Evolutionary conservation across 1,140 invertebrate species (phyloP).

Genomic region (Stegodyphus dumicola): DNA sequence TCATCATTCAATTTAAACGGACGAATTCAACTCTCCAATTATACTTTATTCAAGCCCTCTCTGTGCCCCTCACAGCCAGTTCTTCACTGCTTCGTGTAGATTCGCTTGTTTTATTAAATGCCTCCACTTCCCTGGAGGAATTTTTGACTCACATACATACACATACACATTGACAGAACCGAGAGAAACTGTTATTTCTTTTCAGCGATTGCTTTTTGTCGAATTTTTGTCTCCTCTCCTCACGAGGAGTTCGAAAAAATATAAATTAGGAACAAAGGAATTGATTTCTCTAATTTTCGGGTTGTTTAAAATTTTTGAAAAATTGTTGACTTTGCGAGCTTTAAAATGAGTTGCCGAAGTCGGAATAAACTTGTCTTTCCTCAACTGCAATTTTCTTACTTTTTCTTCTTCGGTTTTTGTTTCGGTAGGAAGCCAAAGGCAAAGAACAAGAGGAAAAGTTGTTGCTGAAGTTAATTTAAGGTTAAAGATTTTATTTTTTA

Average conservation of each 20-base stretch:
- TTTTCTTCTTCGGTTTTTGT: too few species aligned
- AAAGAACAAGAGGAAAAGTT: too few species aligned
- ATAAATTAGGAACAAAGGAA: background rate
- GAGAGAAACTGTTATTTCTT: background rate
- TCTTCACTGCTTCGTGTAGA: background rate
- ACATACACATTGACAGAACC: background rate
- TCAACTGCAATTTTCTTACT: too few species aligned
- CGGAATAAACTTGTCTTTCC: too few species aligned
- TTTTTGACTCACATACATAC: conserved; percentile 6
- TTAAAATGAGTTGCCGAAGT: background rate
- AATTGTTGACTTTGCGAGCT: background rate
- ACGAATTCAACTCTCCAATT: conserved; percentile 25
- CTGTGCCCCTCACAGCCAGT: background rate
- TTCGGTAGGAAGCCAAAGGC: too few species aligned
- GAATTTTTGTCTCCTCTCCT: background rate
- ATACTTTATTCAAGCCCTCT: conserved; percentile 28
- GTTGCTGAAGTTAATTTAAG: too few species aligned
- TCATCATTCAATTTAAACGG: conserved; percentile 54
- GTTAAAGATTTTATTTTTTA: too few species aligned
- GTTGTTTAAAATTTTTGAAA: background rate
- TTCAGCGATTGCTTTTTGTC: background rate
- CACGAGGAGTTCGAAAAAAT: background rate
- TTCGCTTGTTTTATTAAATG: conserved; percentile 49
- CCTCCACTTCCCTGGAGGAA: conserved; percentile 4
- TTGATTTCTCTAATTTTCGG: background rate